These are phyloP conservation scores for Sinocyclocheilus anophthalmus DNA, from an alignment of 2,113 vertebrate genomes.

Conservation along the genomic window DNA sequence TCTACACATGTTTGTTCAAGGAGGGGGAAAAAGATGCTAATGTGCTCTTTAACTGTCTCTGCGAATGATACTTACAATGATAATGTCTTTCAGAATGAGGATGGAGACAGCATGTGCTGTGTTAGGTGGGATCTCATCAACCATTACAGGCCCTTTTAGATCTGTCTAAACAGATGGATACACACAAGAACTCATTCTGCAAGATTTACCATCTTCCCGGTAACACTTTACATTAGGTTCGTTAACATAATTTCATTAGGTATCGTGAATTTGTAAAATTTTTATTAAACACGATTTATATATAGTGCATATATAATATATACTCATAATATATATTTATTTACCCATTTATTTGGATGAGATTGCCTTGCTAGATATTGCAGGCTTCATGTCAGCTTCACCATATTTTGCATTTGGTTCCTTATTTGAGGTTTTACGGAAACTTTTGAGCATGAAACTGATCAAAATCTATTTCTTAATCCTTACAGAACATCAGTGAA, in stretches of 20 bases:
- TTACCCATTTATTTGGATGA: neutral
- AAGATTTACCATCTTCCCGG: too few relatives aligned
- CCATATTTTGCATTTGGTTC: neutral
- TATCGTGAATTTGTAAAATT: neutral
- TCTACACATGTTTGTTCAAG: conserved; percentile 73
- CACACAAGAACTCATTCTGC: neutral
- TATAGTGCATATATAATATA: too few relatives aligned
- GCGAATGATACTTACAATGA: conserved; percentile 74
- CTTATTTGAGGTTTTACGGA: neutral
- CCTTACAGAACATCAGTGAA: conserved; percentile 6
- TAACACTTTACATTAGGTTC: too few relatives aligned
- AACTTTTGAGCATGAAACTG: neutral
- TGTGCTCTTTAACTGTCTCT: conserved; percentile 69
- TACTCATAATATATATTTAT: too few relatives aligned
- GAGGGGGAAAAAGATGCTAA: conserved; percentile 72
- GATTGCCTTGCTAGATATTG: neutral
- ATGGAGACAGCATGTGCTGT: conserved; percentile 26
- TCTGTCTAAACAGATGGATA: neutral
- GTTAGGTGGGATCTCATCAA: conserved; percentile 31
- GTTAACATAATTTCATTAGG: neutral
- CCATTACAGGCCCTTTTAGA: conserved; percentile 6
- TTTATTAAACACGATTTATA: neutral
- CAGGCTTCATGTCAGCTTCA: neutral
- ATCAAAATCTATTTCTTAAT: neutral
- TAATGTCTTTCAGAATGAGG: conserved; percentile 51